Conservation (phyloP, 2,888 invertebrate species). For the Diarsia brunnea region DNA sequence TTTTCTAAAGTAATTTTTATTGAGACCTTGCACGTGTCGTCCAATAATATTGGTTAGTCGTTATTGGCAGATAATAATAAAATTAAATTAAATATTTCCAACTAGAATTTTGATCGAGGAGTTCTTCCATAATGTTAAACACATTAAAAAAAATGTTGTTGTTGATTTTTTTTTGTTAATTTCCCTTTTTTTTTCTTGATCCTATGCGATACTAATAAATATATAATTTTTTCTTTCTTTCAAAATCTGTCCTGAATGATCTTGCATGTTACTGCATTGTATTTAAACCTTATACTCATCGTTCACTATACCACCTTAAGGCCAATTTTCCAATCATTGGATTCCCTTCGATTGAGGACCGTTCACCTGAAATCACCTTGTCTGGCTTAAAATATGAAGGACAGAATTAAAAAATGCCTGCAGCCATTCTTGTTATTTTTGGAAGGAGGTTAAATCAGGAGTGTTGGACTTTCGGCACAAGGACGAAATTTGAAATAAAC, state of each 20-base stretch:
- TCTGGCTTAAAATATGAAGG: constrained; percentile 1
- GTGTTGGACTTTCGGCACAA: neutral
- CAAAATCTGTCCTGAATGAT: neutral
- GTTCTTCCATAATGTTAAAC: neutral
- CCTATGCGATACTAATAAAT: no score
- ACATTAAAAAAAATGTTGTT: no score
- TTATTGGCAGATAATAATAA: no score
- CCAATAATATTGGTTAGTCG: no score
- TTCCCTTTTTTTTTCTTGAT: no score
- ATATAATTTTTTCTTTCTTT: no score
- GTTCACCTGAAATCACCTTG: constrained; percentile 35
- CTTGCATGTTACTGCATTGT: neutral
- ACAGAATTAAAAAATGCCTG: neutral
- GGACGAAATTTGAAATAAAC: no score
- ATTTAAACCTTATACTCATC: neutral
- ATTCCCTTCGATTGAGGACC: neutral
- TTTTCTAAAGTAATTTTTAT: no score
- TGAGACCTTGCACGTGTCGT: no score
- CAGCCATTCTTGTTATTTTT: neutral
- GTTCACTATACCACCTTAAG: neutral
- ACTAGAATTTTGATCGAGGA: no score
- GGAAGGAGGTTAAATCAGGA: neutral
- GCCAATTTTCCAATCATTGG: constrained; percentile 11
- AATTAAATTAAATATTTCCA: no score
- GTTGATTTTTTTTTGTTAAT: no score